Percentiles rank a stretch among this genome's conserved stretches.
Conservation (phyloP, 37 sponge, comb jelly and placozoan species). For the Oscarella lobularis region DNA sequence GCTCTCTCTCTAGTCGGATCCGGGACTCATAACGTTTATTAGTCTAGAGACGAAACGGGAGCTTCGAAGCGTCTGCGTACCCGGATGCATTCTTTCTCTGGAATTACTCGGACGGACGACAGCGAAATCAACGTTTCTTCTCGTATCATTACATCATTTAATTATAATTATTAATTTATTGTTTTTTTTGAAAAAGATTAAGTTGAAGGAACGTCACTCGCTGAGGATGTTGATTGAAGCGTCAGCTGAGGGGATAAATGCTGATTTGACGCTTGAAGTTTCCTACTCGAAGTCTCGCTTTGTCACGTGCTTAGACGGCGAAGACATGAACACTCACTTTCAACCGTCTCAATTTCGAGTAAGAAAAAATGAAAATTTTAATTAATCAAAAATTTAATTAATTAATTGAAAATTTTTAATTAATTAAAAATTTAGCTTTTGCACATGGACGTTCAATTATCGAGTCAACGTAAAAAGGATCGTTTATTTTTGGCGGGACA, state of each 20-base stretch:
- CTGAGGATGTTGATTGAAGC: not conserved
- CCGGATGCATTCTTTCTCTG: not conserved
- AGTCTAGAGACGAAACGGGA: not conserved
- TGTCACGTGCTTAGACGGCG: not conserved
- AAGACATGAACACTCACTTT: not conserved
- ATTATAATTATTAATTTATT: not conserved
- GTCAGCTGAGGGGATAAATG: not conserved
- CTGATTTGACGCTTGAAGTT: not conserved
- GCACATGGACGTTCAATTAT: not conserved
- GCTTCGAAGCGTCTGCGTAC: not conserved
- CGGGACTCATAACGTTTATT: too few relatives aligned
- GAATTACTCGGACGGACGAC: not conserved
- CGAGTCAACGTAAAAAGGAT: not conserved
- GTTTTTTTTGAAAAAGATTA: not conserved
- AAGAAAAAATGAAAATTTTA: not conserved
- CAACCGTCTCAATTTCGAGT: not conserved
- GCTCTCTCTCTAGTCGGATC: too few relatives aligned
- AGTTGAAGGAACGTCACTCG: not conserved
- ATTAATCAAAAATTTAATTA: not conserved
- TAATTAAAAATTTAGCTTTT: not conserved
- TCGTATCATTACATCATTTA: not conserved
- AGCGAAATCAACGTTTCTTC: not conserved
- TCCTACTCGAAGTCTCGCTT: not conserved
- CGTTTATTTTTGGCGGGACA: not conserved
- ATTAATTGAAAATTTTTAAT: conserved; percentile 1